phyloP scores from a whole-genome alignment of 2,797 vertebrate species.

The Cuculus canorus region DNA sequence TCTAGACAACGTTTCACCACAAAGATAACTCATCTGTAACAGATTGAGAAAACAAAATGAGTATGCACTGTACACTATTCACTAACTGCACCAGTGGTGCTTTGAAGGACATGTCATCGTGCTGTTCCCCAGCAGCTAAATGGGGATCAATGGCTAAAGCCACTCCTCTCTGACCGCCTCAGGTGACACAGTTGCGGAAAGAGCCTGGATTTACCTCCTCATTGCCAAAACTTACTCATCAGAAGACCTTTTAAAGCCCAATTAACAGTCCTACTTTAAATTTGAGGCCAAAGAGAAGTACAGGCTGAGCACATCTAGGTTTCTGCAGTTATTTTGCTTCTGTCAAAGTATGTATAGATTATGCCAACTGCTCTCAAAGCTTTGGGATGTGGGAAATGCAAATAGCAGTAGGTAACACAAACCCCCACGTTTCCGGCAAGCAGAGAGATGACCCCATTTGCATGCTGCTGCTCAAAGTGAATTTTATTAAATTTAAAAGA shows the following conservation, averaged over 20 bases:
- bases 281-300: background rate
- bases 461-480: slow-evolving; percentile 4
- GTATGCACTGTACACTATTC: fast-evolving
- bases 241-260: background rate
- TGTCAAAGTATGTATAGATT: background rate
- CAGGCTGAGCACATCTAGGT: background rate
- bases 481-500: slow-evolving; percentile 31
- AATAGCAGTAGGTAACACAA: background rate
- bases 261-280: fast-evolving
- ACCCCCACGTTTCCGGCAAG: background rate
- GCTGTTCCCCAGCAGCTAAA: fast-evolving
- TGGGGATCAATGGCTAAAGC: background rate
- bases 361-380: background rate
- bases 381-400: background rate
- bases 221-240: background rate
- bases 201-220: background rate
- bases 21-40: background rate
- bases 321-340: background rate
- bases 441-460: slow-evolving; percentile 22
- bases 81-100: fast-evolving
- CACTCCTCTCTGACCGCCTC: background rate
- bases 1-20: background rate
- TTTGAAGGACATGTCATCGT: background rate
- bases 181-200: background rate
- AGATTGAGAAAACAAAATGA: background rate